Evolutionary conservation across 2,888 invertebrate species (phyloP), one percentile per base, ranked within the genome.

Genomic region (Tetragonisca angustula): DNA sequence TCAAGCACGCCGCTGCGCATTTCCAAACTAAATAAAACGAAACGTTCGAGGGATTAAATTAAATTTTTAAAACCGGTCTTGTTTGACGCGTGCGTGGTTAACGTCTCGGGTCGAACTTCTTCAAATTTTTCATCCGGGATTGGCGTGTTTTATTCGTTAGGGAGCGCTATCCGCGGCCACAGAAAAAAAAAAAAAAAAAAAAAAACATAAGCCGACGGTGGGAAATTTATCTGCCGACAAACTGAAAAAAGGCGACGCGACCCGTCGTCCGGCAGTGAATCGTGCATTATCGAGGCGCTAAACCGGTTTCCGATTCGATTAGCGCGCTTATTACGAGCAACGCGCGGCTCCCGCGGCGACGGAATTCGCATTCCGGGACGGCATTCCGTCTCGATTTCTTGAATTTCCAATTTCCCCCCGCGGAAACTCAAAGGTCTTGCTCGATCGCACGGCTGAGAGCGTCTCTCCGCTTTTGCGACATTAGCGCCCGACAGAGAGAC

Each of bases 251-350:
- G 19, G n/a, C 24, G 52, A 54, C 27, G 19, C 32, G 50, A 78
- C 59, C 61, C 54, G 78, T 61, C 54, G 78, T 61, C 61, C 72
- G 78, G 67, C n/a, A 72, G 43, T 56, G 21, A n/a, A 13, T 27
- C 50, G 68, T 27, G 50, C 4, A 4, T 17, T 27, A 6, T 19
- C 32, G 24, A 24, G 32, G 52, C 43, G 2, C 32, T 54, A 54
- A 70, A 52, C 69, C 62, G 72, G 72, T 50, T 43, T 17, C 9
- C 27, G 49, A 50, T 73, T 62, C 32, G 62, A 49, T 61, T 61
- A 73, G 49, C n/a, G 49, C 62, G 61, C 61, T 73, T 50, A 62
- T 73, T 62, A 32, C 73, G 15, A 11, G 43, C 19, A 5, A 13
- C 32, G 21, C 62, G 13, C 62, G 13, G 56, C 5, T 56, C 11